phyloP scores from a whole-genome alignment of 2,797 vertebrate species.

The Enteromius paludinosus region DNA sequence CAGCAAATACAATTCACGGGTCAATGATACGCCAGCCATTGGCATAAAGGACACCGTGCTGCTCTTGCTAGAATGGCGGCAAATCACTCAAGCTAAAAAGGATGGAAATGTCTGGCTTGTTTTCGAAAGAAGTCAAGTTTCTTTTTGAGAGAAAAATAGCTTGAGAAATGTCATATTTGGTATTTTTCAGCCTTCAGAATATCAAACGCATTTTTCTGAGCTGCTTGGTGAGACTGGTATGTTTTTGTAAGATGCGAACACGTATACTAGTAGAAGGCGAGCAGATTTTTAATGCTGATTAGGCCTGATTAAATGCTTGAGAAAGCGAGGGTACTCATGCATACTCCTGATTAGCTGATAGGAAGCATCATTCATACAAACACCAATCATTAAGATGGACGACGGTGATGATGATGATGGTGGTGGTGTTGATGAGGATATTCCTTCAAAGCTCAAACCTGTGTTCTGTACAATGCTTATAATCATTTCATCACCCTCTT shows the following conservation, averaged over 20 bases:
- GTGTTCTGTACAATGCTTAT: slow-evolving; percentile 33
- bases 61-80: slow-evolving; percentile 32
- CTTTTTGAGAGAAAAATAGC: slow-evolving; percentile 12
- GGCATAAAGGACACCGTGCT: slow-evolving; percentile 46
- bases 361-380: slow-evolving; percentile 46
- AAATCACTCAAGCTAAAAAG: slow-evolving; percentile 40
- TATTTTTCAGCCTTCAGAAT: neutral
- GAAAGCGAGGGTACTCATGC: slow-evolving; percentile 15
- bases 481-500: slow-evolving; percentile 34
- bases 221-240: neutral
- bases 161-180: slow-evolving; percentile 11
- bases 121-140: slow-evolving; percentile 4
- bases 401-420: slow-evolving; percentile 21
- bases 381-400: slow-evolving; percentile 41
- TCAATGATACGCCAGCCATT: slow-evolving; percentile 49
- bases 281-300: slow-evolving; percentile 15
- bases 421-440: slow-evolving; percentile 47
- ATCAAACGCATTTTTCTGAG: neutral
- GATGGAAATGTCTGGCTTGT: slow-evolving; percentile 24
- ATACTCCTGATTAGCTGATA: slow-evolving; percentile 53
- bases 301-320: slow-evolving; percentile 33
- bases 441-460: slow-evolving; percentile 29
- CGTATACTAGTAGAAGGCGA: neutral
- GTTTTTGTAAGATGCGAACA: slow-evolving; percentile 6
- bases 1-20: slow-evolving; percentile 57